These are phyloP conservation scores for Hippocampus comes DNA, from an alignment of 2,113 vertebrate species.

Conservation along the genomic window DNA sequence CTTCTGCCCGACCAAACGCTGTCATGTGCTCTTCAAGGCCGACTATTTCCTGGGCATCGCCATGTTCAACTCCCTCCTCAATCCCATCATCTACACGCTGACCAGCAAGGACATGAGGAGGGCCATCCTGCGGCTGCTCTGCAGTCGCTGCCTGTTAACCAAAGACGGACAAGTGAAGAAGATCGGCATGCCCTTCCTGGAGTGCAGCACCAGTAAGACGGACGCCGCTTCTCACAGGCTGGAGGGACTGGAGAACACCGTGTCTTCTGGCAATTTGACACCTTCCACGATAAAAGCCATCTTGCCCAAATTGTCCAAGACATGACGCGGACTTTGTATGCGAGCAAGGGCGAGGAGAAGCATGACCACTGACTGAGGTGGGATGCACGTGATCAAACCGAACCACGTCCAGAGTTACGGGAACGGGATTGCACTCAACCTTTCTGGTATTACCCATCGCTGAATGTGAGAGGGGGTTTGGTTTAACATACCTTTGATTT, in stretches of 20 bases:
- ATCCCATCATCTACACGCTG: constrained; percentile 90
- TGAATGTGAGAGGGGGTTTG: constrained; percentile 1
- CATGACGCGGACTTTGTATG: constrained; percentile 45
- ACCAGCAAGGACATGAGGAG: constrained; percentile 85
- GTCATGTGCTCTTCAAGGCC: constrained; percentile 77
- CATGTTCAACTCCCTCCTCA: constrained; percentile 86
- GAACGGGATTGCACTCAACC: constrained; percentile 26
- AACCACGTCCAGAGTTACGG: background rate
- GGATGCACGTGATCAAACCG: background rate
- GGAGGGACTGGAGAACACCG: constrained; percentile 73
- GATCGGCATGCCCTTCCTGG: constrained; percentile 74
- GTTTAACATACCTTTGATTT: background rate
- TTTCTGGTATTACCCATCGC: constrained; percentile 10
- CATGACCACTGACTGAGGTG: background rate
- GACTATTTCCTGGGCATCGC: constrained; percentile 88
- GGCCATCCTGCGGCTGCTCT: constrained; percentile 79
- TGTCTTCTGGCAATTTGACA: constrained; percentile 74
- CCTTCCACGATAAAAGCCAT: constrained; percentile 70
- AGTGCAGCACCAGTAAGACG: constrained; percentile 77
- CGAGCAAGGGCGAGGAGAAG: background rate
- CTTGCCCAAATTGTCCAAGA: constrained; percentile 62
- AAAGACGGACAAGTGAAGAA: constrained; percentile 62
- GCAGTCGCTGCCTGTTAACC: constrained; percentile 66
- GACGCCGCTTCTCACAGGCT: constrained; percentile 75
- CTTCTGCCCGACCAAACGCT: constrained; percentile 64